A percentile compares a stretch with the other conserved stretches of the same genome.
Evolutionary conservation across 2,113 vertebrate species (phyloP).

Genomic region (Megaceryle torquata): DNA sequence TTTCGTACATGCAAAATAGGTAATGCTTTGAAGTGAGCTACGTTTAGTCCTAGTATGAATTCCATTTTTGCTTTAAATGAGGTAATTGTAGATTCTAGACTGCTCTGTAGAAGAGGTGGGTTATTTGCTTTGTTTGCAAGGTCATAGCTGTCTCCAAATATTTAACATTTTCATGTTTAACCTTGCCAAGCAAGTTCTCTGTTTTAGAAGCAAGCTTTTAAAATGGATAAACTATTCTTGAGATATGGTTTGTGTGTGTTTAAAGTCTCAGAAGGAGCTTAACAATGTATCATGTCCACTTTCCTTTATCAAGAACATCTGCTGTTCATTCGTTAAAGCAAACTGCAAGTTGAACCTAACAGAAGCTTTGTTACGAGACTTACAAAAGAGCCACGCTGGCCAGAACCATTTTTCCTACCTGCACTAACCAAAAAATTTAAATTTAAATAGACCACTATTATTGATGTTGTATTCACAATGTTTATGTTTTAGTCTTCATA

Average conservation of each 20-base stretch:
- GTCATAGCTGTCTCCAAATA: conserved; percentile 3
- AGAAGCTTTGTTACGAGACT: neutral
- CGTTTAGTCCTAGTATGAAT: neutral
- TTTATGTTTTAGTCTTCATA: neutral
- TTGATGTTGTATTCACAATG: neutral
- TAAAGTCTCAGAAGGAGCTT: conserved; percentile 37
- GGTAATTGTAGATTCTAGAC: neutral
- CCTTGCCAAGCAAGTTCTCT: conserved; percentile 1
- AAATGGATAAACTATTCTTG: conserved; percentile 15
- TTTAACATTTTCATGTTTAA: conserved; percentile 30
- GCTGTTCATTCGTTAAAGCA: conserved; percentile 17
- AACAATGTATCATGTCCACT: conserved; percentile 41
- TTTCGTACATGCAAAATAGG: neutral
- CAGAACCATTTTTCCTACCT: neutral
- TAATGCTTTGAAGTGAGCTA: neutral
- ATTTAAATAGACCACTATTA: neutral
- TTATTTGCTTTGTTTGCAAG: neutral
- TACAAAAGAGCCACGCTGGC: neutral
- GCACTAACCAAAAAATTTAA: neutral
- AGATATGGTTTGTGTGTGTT: conserved; percentile 11
- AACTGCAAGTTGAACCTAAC: neutral
- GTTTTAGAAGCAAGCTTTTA: neutral
- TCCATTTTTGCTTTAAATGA: neutral
- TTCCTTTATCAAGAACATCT: conserved; percentile 43
- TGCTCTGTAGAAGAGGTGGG: neutral